A percentile compares a stretch with the other conserved stretches of the same genome.
Evolutionary conservation across 2,888 invertebrate genomes (phyloP).

Genomic region (Caenorhabditis sp.): DNA sequence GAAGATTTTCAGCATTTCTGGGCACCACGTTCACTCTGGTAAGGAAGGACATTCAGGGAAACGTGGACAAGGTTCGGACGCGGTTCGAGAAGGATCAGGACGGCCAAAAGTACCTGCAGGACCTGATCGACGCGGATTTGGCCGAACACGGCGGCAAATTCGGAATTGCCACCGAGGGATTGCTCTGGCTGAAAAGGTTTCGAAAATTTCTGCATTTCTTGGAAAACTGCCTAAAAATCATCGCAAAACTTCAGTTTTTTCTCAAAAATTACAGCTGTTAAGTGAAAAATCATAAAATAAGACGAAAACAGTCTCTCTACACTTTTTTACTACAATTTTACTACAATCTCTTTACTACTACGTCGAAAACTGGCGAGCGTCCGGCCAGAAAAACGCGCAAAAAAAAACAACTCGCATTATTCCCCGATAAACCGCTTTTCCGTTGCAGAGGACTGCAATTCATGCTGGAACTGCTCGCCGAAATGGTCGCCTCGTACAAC

Average conservation of each 20-base stretch:
- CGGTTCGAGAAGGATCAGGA: slow-evolving; percentile 68
- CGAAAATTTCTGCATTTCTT: background rate
- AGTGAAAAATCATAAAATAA: too few species aligned
- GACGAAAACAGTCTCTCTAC: too few species aligned
- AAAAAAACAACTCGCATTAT: too few species aligned
- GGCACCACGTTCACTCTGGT: slow-evolving; percentile 73
- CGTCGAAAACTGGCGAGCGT: too few species aligned
- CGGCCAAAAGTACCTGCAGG: slow-evolving; percentile 68
- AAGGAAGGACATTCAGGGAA: slow-evolving; percentile 75
- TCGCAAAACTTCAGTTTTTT: too few species aligned
- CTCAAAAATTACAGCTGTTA: too few species aligned
- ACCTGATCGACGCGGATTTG: slow-evolving; percentile 75
- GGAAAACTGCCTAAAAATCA: background rate
- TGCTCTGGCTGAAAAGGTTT: slow-evolving; percentile 78
- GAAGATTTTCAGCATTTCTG: slow-evolving; percentile 71
- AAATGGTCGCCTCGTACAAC: slow-evolving; percentile 72
- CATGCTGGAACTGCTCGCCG: slow-evolving; percentile 74
- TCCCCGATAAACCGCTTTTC: too few species aligned
- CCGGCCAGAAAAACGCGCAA: too few species aligned
- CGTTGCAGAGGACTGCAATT: slow-evolving; percentile 77
- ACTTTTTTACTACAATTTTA: too few species aligned
- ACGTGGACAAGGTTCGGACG: slow-evolving; percentile 74
- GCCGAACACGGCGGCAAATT: slow-evolving; percentile 72
- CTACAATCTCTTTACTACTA: too few species aligned
- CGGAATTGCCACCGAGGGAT: slow-evolving; percentile 76